A percentile compares a stretch with the other conserved stretches of the same genome.
phyloP scores from a whole-genome alignment of 2,888 invertebrate genomes.

The Andrena chrysosceles region DNA sequence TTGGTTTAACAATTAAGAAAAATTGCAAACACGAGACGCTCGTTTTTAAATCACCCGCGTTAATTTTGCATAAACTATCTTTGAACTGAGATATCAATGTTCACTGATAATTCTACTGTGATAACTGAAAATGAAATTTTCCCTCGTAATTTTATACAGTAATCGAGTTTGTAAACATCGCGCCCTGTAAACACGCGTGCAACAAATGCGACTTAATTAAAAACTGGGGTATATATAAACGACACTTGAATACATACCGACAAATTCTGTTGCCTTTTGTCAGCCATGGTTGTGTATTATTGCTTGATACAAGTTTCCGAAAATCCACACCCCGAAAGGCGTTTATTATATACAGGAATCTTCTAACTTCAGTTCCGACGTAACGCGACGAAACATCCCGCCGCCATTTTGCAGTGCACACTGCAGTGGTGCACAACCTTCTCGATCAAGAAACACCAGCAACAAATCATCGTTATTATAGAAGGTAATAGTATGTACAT shows the following conservation, averaged over 20 bases:
- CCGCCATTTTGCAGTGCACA: slow-evolving; percentile 18
- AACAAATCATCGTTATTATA: no score
- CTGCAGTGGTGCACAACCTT: neutral
- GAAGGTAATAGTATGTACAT: no score
- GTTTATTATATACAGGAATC: neutral
- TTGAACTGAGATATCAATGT: neutral
- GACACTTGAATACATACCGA: slow-evolving; percentile 53
- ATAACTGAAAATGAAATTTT: neutral
- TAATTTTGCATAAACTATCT: neutral
- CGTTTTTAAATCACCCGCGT: neutral
- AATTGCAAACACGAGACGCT: neutral
- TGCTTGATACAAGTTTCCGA: neutral
- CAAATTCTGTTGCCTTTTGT: slow-evolving; percentile 68
- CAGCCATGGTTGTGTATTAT: slow-evolving; percentile 52
- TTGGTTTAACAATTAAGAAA: neutral
- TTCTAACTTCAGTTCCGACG: neutral
- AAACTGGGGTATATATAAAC: neutral
- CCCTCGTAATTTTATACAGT: neutral
- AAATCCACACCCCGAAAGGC: neutral
- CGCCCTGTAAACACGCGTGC: neutral
- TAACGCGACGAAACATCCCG: neutral
- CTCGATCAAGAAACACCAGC: neutral
- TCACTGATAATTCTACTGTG: neutral
- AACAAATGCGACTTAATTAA: neutral
- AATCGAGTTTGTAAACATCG: neutral